These are phyloP conservation scores for Hypothenemus hampei DNA, from an alignment of 1,140 invertebrate genomes.

Conservation along the genomic window DNA sequence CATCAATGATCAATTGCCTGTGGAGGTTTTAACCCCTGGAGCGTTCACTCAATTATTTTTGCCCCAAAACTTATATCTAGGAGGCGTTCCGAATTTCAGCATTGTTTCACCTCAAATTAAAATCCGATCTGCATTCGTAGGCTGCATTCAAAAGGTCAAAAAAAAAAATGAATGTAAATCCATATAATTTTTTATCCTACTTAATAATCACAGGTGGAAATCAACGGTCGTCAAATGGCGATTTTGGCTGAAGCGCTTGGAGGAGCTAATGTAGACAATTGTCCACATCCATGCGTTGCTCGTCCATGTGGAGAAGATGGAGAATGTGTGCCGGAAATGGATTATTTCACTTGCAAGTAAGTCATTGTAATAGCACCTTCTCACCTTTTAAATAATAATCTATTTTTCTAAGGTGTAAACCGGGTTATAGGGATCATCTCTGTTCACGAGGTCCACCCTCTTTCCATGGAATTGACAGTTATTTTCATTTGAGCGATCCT, in stretches of 20 bases:
- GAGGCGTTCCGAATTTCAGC: slow-evolving; percentile 75
- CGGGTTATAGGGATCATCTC: slow-evolving; percentile 40
- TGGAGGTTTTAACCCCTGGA: slow-evolving; percentile 69
- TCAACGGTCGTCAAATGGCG: slow-evolving; percentile 72
- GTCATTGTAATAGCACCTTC: too few species aligned
- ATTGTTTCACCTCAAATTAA: slow-evolving; percentile 65
- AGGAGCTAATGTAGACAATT: slow-evolving; percentile 85
- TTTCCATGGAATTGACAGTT: slow-evolving; percentile 57
- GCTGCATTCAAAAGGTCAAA: slow-evolving; percentile 79
- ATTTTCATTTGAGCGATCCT: slow-evolving; percentile 66
- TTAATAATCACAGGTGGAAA: slow-evolving; percentile 43
- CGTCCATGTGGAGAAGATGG: slow-evolving; percentile 75
- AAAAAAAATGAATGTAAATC: too few species aligned
- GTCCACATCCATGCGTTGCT: slow-evolving; percentile 79
- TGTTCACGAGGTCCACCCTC: slow-evolving; percentile 40
- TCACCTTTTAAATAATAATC: neutral
- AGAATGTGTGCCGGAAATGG: slow-evolving; percentile 70
- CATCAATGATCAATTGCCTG: slow-evolving; percentile 61
- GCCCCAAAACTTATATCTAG: slow-evolving; percentile 81
- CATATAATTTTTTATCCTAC: too few species aligned
- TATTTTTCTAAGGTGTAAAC: slow-evolving; percentile 33
- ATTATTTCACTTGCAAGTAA: slow-evolving; percentile 77
- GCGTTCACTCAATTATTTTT: slow-evolving; percentile 81
- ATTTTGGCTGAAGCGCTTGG: slow-evolving; percentile 82
- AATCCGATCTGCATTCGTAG: slow-evolving; percentile 68